These are phyloP conservation scores for Cyclopterus lumpus DNA, from an alignment of 2,797 vertebrate genomes.

Conservation along the genomic window DNA sequence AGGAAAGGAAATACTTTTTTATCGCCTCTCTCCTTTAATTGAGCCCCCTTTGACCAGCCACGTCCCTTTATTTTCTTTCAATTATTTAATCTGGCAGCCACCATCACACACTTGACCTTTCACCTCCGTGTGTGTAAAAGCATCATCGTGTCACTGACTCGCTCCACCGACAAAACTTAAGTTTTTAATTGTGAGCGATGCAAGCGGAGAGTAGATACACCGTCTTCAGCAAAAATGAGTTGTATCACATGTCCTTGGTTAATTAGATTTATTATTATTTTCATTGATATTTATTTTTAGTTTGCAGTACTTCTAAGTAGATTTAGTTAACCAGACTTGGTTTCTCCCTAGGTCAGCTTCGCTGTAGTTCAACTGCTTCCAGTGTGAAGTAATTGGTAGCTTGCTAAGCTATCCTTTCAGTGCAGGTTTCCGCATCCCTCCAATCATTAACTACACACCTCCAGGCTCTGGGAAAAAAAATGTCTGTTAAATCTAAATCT, in stretches of 20 bases:
- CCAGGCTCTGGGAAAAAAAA: conserved; percentile 7
- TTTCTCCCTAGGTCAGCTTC: neutral
- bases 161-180: neutral
- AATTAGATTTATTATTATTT: neutral
- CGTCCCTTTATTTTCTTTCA: neutral
- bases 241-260: neutral
- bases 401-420: neutral
- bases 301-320: neutral
- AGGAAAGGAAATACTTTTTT: neutral
- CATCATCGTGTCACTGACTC: neutral
- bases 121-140: neutral
- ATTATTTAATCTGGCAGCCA: neutral
- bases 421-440: conserved; percentile 9
- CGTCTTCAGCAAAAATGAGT: neutral
- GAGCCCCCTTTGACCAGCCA: neutral
- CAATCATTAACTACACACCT: conserved; percentile 36
- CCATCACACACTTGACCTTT: neutral
- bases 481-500: conserved; percentile 6
- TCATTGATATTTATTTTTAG: too few relatives aligned
- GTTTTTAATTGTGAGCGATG: neutral
- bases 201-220: neutral
- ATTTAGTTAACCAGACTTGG: neutral
- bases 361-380: neutral
- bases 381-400: neutral
- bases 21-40: neutral